These are phyloP conservation scores for Balanococcus diminutus DNA, from an alignment of 2,888 invertebrate genomes.

Conservation along the genomic window DNA sequence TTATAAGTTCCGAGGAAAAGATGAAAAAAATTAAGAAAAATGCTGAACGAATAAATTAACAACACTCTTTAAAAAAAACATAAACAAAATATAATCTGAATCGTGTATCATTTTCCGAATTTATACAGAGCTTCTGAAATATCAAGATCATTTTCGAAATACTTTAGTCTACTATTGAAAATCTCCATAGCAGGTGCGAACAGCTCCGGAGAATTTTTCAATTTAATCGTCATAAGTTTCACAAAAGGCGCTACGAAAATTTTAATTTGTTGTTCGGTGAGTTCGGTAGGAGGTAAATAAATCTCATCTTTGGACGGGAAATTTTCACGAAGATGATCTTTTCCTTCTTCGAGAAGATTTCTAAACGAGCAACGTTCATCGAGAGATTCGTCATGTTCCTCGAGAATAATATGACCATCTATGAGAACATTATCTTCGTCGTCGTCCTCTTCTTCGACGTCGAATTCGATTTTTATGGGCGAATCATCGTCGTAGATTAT, in stretches of 20 bases:
- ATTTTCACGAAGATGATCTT: not conserved
- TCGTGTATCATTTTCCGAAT: not conserved
- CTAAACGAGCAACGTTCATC: not conserved
- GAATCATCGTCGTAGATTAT: not conserved
- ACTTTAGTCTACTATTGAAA: conserved; percentile 6
- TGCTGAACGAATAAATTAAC: not conserved
- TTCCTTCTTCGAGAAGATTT: not conserved
- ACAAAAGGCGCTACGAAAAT: not conserved
- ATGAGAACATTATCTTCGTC: not conserved
- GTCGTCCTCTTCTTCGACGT: not conserved
- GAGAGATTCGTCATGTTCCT: not conserved
- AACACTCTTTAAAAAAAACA: not conserved
- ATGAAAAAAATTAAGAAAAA: too few relatives aligned
- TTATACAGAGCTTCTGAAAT: not conserved
- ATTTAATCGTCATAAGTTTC: not conserved
- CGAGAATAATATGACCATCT: not conserved
- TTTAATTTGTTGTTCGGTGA: not conserved
- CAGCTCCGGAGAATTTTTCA: not conserved
- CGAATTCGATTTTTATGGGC: not conserved
- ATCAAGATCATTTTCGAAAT: conserved; percentile 15
- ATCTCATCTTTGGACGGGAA: not conserved
- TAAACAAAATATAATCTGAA: too few relatives aligned
- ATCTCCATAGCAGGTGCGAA: not conserved
- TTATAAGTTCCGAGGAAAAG: too few relatives aligned
- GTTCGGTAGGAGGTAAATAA: not conserved